Base-by-base conservation (phyloP, 2,797 vertebrate genomes). In the Myiotriccus ornatus region DNA sequence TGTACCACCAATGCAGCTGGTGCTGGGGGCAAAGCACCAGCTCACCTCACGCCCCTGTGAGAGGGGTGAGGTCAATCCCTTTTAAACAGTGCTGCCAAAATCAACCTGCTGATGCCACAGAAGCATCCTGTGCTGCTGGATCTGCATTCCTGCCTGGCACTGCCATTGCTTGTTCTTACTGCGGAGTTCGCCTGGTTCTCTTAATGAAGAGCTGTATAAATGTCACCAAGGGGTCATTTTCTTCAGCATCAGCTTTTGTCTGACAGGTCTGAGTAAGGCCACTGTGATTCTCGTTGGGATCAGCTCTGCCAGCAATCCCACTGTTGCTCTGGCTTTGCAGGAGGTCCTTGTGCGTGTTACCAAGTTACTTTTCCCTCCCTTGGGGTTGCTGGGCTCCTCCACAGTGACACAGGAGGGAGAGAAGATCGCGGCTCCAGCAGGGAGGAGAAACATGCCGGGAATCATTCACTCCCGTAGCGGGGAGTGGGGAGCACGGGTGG, bases 241-340 rank as follows among this genome's bases (percentile, higher is more conserved):
- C 83, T 53, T 78, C 53, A 41, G 77, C 18, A 7, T 89, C 84
- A 84, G 90, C 89, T 84, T 10, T 89, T 94, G 95, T 84, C 67
- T 96, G 95, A 67, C 87, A 87, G 70, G 76, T 76, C 59, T 52
- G 59, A 84, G 90, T 89, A 90, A 89, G 81, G 87, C 87, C 87
- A 74, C 69, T 3, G 2, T 71, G 90, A 81, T 84, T 92, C 81
- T 69, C 10, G 0, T 14, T 76, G 4, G 7, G 67, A 73, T 89
- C 75, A 59, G 68, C 71, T 92, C 56, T 3, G 6, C 79, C 0
- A 0, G 84, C 65, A 75, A 25, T 35, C 53, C 50, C 0, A 0
- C 43, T 39, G 83, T 49, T 84, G 28, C 12, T 77, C 52, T 7
- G 8, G 44, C 63, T 68, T 65, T 87, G 81, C 5, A 5, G 70